Base-by-base conservation (phyloP, 92 coral and sea anemone genomes). In the Bergia sp. region DNA sequence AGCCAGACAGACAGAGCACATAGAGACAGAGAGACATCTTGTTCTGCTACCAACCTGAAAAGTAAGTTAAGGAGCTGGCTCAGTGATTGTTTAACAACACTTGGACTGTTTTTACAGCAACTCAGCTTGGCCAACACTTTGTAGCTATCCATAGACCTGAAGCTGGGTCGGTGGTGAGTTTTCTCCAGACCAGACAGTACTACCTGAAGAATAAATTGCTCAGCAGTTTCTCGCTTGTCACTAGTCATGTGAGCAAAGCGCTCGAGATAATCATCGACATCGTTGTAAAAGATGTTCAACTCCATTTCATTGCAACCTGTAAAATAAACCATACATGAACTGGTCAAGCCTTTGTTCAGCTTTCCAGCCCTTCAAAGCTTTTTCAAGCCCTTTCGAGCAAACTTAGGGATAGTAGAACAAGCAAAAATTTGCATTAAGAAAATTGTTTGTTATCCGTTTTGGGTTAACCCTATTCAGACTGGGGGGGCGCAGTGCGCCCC, bases 11-110 rank as follows among this genome's bases (percentile, higher is more conserved):
- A 20, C 29, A 21, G 73, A 66, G n/a, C n/a, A n/a, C n/a, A n/a
- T 2, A 21, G 7, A n/a, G n/a, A n/a, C n/a, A n/a, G n/a, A n/a
- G n/a, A n/a, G n/a, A n/a, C n/a, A n/a, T 3, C 37, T 16, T 74
- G 47, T 29, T 76, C 43, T 37, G 42, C 8, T 76, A 12, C 21
- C 39, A 21, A 76, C 79, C 53, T 76, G 2, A 45, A 76, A 45
- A 76, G 79, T 42, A 76, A 76, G n/a, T 38, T 76, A 43, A 76
- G 45, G 45, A 76, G 79, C 45, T 76, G 53, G 44, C 79, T 76
- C 6, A 76, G 79, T 76, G 79, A 76, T 9, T 76, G 49, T 11
- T 76, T 76, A 0, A 76, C 79, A 1, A 76, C 45, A 2, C 45
- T 42, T 37, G 50, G 79, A 10, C 79, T 76, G 45, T 76, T 40